Conservation (phyloP, 2,888 invertebrate species). For the Apodemia mormo region DNA sequence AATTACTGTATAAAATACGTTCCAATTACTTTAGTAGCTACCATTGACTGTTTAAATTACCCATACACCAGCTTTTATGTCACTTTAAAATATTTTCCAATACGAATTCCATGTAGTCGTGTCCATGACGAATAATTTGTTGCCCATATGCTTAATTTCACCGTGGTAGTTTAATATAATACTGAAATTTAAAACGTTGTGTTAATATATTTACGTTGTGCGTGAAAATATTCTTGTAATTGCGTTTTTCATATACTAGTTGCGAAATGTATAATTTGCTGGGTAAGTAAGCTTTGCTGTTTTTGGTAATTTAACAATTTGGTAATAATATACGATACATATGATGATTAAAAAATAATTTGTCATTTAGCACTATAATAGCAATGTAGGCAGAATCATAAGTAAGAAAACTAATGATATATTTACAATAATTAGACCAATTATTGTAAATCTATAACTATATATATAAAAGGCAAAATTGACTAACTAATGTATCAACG, state of each 20-base stretch:
- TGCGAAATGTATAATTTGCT: no score
- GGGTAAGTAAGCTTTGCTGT: no score
- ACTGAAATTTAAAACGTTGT: slow-evolving; percentile 3
- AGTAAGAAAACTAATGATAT: no score
- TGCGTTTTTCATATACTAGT: background rate
- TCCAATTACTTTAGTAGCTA: slow-evolving; percentile 9
- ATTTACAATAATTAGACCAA: no score
- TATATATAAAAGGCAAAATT: no score
- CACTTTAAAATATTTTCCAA: slow-evolving; percentile 25
- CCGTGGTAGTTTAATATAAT: slow-evolving; percentile 18
- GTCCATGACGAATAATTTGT: slow-evolving; percentile 24
- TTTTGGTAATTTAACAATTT: no score
- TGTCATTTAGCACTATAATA: no score
- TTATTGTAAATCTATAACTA: no score
- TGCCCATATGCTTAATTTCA: slow-evolving; percentile 21
- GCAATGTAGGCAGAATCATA: no score
- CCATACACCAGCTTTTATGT: slow-evolving; percentile 12
- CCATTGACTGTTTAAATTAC: background rate
- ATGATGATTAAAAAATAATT: no score
- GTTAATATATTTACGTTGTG: background rate
- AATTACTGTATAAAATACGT: background rate
- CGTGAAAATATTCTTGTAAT: background rate
- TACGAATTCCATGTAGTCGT: slow-evolving; percentile 18
- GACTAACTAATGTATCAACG: no score
- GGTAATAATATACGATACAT: no score